Base-by-base conservation (phyloP, 2,113 vertebrate species). In the Osmerus mordax region DNA sequence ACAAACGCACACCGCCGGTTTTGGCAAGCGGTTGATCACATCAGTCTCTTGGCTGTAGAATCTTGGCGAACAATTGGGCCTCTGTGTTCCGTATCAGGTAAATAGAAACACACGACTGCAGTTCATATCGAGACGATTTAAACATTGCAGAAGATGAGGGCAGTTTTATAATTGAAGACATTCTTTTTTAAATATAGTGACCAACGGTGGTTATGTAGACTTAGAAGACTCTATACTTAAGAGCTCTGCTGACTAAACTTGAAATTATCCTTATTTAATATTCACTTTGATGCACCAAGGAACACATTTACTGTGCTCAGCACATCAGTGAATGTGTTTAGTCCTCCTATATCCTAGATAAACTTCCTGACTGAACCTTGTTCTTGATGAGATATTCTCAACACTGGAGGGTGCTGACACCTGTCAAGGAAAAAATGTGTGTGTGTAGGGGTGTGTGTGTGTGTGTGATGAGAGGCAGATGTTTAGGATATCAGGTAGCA, bases 171-270 rank as follows among this genome's bases (percentile, higher is more conserved):
- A 15, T 15, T 64, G 14, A 28, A 28, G 25, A 18, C 7, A 28
- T n/a, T 29, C 18, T 18, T 36, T 36, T 29, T 29, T 32, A 64
- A 64, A 16, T 36, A 52, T 3, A 19, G n/a, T 12, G 64, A 47
- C 9, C 18, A 23, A 21, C 2, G 19, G n/a, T 41, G 58, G 36
- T 65, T 21, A 13, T 51, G 64, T 65, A 18, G 4, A 65, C 41
- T 65, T 65, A 41, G 16, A 18, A 41, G 7, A 19, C 47, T 65
- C 64, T 65, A 65, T 41, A 21, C 18, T 74, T 19, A 82, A 76
- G 82, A 66, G 67, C 75, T 81, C 78, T 88, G 81, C 84, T 88
- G 85, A 87, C 81, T 84, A 77, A 65, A 73, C 77, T 81, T 36
- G 71, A 82, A 84, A 82, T 79, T 53, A 80, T 74, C 41, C 77